Evolutionary conservation across 2,113 vertebrate genomes (phyloP).

Genomic region (Lonchura striata): DNA sequence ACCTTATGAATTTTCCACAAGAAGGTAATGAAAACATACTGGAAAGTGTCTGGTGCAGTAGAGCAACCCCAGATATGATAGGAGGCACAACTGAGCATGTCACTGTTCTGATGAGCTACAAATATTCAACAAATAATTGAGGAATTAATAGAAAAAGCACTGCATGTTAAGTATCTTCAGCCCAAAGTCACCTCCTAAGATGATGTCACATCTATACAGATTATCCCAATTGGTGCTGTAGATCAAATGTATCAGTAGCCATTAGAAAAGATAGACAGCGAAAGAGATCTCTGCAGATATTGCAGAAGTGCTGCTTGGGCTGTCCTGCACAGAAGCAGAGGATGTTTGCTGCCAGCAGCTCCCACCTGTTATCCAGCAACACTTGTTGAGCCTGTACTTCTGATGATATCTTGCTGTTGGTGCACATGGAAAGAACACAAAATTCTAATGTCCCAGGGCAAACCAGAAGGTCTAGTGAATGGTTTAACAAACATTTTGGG

Average conservation of each 20-base stretch:
- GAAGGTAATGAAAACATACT: neutral
- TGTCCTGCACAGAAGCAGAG: neutral
- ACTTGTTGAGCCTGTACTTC: neutral
- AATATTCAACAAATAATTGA: neutral
- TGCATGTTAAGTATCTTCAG: neutral
- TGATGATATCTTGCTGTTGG: neutral
- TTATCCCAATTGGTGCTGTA: neutral
- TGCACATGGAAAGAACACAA: neutral
- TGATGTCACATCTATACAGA: neutral
- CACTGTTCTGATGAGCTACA: neutral
- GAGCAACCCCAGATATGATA: neutral
- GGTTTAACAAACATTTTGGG: neutral
- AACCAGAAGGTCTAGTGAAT: neutral
- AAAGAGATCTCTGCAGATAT: neutral
- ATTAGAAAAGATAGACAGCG: neutral
- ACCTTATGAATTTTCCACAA: neutral
- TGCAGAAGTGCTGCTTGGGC: neutral
- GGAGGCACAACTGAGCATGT: rapidly evolving
- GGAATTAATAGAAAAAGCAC: neutral
- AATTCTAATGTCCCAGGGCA: neutral
- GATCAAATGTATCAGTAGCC: neutral
- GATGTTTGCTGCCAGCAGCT: neutral
- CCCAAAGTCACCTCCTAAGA: neutral
- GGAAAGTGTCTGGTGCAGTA: neutral
- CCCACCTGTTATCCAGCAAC: neutral